phyloP scores from a whole-genome alignment of 2,113 vertebrate species.

The Daphoenositta chrysoptera region DNA sequence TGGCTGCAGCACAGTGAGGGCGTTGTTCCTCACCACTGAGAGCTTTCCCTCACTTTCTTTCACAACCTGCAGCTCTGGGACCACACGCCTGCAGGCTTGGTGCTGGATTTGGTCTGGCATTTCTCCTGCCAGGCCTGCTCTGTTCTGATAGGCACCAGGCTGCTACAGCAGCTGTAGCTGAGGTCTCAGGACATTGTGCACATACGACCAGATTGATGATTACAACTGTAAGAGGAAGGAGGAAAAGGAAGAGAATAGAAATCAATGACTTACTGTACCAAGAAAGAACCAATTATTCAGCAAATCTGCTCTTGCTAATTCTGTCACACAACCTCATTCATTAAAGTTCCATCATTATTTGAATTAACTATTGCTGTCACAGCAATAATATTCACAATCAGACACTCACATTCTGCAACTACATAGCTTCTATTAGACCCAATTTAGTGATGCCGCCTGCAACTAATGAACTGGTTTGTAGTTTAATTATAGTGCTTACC shows the following conservation, averaged over 20 bases:
- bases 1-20: fast-evolving
- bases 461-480: constrained; percentile 44
- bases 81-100: fast-evolving
- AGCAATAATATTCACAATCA: constrained; percentile 44
- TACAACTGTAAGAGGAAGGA: neutral
- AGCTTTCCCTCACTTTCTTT: neutral
- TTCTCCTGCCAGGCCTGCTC: neutral
- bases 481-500: constrained; percentile 27
- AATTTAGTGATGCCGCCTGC: neutral
- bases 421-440: neutral
- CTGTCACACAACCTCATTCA: constrained; percentile 21
- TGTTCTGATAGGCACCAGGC: neutral
- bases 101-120: neutral
- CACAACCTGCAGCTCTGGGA: neutral
- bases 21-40: neutral
- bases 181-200: neutral
- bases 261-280: constrained; percentile 48
- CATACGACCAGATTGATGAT: neutral
- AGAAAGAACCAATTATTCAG: constrained; percentile 56
- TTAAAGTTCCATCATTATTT: constrained; percentile 29
- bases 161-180: neutral
- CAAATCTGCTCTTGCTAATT: constrained; percentile 41
- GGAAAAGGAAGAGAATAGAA: neutral
- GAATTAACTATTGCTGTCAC: constrained; percentile 58
- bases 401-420: neutral